These are phyloP conservation scores for Orthosia gracilis DNA, from an alignment of 2,888 invertebrate species.

Conservation along the genomic window DNA sequence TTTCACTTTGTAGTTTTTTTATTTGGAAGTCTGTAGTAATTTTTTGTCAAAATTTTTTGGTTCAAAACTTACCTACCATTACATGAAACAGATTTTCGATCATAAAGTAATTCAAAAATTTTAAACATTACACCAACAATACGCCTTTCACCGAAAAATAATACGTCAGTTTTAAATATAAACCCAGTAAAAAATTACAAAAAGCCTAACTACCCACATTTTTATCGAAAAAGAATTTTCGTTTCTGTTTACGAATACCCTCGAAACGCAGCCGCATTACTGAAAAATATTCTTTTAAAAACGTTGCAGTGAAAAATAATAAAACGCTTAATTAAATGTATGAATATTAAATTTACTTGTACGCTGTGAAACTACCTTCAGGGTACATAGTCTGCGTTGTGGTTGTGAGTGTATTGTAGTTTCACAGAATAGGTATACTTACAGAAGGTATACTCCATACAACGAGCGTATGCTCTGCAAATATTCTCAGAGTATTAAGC, in stretches of 20 bases:
- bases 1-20: too few relatives aligned
- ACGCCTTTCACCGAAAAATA: not conserved
- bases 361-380: conserved; percentile 18
- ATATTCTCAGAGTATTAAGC: too few relatives aligned
- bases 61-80: too few relatives aligned
- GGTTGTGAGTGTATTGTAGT: not conserved
- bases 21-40: too few relatives aligned
- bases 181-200: not conserved
- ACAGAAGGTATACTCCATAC: not conserved
- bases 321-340: conserved; percentile 36
- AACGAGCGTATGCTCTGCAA: too few relatives aligned
- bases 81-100: not conserved
- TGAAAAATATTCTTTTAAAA: conserved; percentile 23
- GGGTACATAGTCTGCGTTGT: not conserved
- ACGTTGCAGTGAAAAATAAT: conserved; percentile 20
- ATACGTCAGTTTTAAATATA: not conserved
- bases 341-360: conserved; percentile 40
- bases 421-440: not conserved
- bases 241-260: conserved; percentile 24
- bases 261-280: not conserved
- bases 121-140: not conserved
- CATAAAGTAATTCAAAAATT: not conserved
- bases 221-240: conserved; percentile 13
- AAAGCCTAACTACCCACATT: conserved; percentile 7
- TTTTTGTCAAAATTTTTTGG: too few relatives aligned